Evolutionary conservation across 2,797 vertebrate genomes (phyloP), one percentile per base, ranked within the genome.

Genomic region (Spondyliosoma cantharus): DNA sequence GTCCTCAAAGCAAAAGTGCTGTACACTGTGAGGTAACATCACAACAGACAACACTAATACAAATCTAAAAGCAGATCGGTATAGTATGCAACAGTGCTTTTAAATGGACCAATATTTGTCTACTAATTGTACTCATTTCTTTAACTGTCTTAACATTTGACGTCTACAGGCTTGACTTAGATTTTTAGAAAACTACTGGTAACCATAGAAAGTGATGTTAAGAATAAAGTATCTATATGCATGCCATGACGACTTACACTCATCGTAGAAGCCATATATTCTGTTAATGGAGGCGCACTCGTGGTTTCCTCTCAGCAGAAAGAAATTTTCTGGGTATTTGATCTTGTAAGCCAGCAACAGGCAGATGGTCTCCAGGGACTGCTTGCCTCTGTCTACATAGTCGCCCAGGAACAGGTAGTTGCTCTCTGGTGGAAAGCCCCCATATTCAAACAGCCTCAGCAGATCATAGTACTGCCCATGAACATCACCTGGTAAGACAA

Each of bases 241-340:
- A 58, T 59, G 7, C 14, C 19, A 46, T 9, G 37, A 9, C 14
- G n/a, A 94, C 95, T 96, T 88, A 96, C 95, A 96, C 91, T 96
- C 95, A 68, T 96, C 95, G 20, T 96, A 96, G 90, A 96, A 96
- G 81, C 95, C 95, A 48, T 96, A 96, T 93, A 96, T 96, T 94
- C 95, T 94, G 91, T 96, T 96, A 90, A 96, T 96, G 79, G 95
- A 96, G 85, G 95, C 95, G 75, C 95, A 96, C 86, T 96, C 95
- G 20, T 96, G 95, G 92, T 96, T 96, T 84, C 95, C 95, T 74
- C 95, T 91, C 79, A 96, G 93, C 84, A 96, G 94, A 88, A 96
- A 96, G 90, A 96, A 96, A 89, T 96, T 96, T 90, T 96, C 95
- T 22, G 95, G 95, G 89, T 96, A 96, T 92, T 96, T 96, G 87